Conservation (phyloP, 2,888 invertebrate genomes). For the Noctuana brunneofusca region DNA sequence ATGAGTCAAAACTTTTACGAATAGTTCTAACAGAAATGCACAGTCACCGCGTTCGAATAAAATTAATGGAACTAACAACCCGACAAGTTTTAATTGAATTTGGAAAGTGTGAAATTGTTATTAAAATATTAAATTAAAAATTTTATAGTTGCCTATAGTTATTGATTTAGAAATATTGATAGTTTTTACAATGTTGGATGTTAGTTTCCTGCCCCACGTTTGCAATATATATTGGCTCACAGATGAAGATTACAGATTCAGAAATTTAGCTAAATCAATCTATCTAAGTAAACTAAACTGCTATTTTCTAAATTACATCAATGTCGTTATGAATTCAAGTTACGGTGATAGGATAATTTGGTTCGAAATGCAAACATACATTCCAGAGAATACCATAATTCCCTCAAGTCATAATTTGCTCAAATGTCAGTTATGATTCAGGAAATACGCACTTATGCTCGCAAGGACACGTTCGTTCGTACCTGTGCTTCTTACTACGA, state of each 20-base stretch:
- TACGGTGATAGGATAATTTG: not conserved
- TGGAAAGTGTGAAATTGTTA: not conserved
- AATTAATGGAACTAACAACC: not conserved
- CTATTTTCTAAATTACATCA: too few species aligned
- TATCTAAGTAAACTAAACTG: too few species aligned
- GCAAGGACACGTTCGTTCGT: not conserved
- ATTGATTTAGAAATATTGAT: too few species aligned
- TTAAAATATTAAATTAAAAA: too few species aligned
- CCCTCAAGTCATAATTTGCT: slow-evolving; percentile 22
- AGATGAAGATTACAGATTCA: too few species aligned
- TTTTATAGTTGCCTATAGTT: too few species aligned
- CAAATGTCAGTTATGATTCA: slow-evolving; percentile 28
- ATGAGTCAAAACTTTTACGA: slow-evolving; percentile 1
- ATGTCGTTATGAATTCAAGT: not conserved
- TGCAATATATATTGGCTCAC: too few species aligned
- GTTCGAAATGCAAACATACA: slow-evolving; percentile 10
- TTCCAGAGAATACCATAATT: slow-evolving; percentile 15
- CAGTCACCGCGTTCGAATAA: slow-evolving; percentile 1
- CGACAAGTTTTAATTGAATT: slow-evolving; percentile 11
- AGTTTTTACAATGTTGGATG: too few species aligned
- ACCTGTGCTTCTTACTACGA: slow-evolving; percentile 11
- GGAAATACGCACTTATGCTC: slow-evolving; percentile 30
- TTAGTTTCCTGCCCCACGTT: too few species aligned
- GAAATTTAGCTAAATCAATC: too few species aligned
- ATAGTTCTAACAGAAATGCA: not conserved